phyloP scores from a whole-genome alignment of 2,888 invertebrate species.

The Apamea crenata region DNA sequence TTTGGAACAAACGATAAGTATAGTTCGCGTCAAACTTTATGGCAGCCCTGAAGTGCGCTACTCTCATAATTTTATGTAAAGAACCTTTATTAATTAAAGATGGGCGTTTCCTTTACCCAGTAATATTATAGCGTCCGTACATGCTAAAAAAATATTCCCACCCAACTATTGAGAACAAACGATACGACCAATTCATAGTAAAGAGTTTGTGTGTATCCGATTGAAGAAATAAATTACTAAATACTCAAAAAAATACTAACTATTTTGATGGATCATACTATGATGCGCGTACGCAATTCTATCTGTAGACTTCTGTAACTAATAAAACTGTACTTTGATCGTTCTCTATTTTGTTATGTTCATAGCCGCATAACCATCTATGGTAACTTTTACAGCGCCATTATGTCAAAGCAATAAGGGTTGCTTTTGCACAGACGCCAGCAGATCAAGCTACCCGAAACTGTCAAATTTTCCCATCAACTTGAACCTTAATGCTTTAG shows the following conservation, averaged over 20 bases:
- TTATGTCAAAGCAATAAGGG: not conserved
- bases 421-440: not conserved
- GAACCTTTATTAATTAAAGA: no score
- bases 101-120: not conserved
- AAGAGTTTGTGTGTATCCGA: not conserved
- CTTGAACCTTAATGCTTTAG: no score
- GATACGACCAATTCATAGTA: not conserved
- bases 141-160: not conserved
- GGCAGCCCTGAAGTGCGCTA: not conserved
- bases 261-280: not conserved
- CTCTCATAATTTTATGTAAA: not conserved
- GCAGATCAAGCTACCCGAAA: no score
- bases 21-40: not conserved
- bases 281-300: not conserved
- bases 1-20: not conserved
- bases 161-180: not conserved
- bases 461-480: no score
- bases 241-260: not conserved
- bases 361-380: not conserved
- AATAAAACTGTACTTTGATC: not conserved
- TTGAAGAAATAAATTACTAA: not conserved
- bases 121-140: not conserved
- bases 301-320: not conserved
- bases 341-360: not conserved
- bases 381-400: no score